These are phyloP conservation scores for Andrena flavipes DNA, from an alignment of 2,888 invertebrate species.

Conservation along the genomic window DNA sequence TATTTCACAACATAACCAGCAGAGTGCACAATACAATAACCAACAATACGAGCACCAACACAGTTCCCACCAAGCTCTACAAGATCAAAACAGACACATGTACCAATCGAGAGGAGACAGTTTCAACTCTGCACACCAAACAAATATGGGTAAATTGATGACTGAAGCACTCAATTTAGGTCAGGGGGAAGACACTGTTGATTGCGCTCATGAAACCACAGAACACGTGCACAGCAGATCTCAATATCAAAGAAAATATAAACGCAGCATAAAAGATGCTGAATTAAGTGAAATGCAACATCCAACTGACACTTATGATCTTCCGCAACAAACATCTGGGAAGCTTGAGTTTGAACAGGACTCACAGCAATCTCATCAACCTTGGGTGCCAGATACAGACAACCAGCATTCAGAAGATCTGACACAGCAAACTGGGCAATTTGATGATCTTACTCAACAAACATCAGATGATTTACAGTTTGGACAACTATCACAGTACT, in stretches of 20 bases:
- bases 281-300: constrained; percentile 37
- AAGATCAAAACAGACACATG: constrained; percentile 24
- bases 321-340: constrained; percentile 36
- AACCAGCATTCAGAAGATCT: constrained; percentile 12
- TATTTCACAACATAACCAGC: constrained; percentile 10
- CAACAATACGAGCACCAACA: constrained; percentile 32
- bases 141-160: constrained; percentile 42
- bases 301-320: constrained; percentile 62
- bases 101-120: constrained; percentile 33
- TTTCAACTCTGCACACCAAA: constrained; percentile 41
- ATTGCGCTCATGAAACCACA: constrained; percentile 61
- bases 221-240: constrained; percentile 47
- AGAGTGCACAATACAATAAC: constrained; percentile 5
- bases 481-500: constrained; percentile 44
- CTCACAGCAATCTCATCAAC: constrained; percentile 21
- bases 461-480: constrained; percentile 45
- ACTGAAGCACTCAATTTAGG: constrained; percentile 55
- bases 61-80: constrained; percentile 30
- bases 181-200: constrained; percentile 54
- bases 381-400: constrained; percentile 8
- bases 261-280: constrained; percentile 63
- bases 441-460: constrained; percentile 45
- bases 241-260: constrained; percentile 60
- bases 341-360: constrained; percentile 36
- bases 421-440: constrained; percentile 44